Percentiles rank a stretch among this genome's conserved stretches.
These are phyloP conservation scores for Hartigia nigra DNA, from an alignment of 2,888 invertebrate species.

Conservation along the genomic window DNA sequence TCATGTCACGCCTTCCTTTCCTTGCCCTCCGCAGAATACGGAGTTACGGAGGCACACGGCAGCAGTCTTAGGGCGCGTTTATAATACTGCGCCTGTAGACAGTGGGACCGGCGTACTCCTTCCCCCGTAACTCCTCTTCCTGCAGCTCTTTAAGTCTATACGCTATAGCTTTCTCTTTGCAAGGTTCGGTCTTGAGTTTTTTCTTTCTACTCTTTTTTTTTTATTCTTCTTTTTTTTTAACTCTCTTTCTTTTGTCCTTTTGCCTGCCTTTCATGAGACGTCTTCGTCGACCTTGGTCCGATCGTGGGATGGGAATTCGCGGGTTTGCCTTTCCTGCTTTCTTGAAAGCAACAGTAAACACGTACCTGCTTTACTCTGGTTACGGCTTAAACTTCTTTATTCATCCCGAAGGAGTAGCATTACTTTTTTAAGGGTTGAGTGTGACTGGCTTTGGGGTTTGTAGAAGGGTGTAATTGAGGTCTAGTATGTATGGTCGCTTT, in stretches of 20 bases:
- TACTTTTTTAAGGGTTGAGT: neutral
- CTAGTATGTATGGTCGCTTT: neutral
- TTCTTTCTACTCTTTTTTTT: neutral
- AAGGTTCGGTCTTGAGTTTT: neutral
- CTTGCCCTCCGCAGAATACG: constrained; percentile 45
- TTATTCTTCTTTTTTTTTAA: neutral
- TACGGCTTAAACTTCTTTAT: neutral
- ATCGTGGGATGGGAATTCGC: neutral
- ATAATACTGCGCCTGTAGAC: neutral
- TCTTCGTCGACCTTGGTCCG: neutral
- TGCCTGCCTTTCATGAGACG: neutral
- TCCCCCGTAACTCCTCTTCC: neutral
- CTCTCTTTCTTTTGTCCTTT: neutral
- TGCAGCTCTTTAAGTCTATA: neutral
- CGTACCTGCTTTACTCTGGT: neutral
- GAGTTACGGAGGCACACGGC: constrained; percentile 32
- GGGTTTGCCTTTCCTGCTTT: neutral
- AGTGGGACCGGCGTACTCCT: neutral
- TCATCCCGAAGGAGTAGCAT: neutral
- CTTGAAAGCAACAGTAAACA: neutral
- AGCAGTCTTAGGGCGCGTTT: neutral
- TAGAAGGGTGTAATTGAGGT: neutral
- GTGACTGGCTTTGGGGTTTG: neutral
- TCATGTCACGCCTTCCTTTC: constrained; percentile 62
- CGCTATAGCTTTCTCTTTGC: neutral